Conservation (phyloP, 2,113 vertebrate genomes). For the Excalfactoria chinensis region DNA sequence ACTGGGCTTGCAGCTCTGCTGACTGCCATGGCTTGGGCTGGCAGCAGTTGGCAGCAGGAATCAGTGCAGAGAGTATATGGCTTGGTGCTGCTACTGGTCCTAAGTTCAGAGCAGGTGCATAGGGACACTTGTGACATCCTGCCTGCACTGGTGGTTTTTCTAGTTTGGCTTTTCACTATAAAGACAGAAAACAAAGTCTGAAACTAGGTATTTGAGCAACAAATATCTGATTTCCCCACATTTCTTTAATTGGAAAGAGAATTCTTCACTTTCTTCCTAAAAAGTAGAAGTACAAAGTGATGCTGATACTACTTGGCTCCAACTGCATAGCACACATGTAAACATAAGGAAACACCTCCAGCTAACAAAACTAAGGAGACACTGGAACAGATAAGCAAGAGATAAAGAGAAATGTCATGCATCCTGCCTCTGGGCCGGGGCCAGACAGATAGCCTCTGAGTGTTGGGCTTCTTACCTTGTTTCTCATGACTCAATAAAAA, state of each 20-base stretch:
- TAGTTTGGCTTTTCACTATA: neutral
- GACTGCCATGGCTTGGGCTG: neutral
- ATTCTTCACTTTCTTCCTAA: neutral
- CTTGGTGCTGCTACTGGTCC: neutral
- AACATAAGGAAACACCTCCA: neutral
- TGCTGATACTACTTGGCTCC: neutral
- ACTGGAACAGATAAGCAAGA: neutral
- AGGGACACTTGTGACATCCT: neutral
- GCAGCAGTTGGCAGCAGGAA: accelerated
- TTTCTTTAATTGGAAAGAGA: neutral
- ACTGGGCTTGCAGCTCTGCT: neutral
- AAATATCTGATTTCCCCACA: neutral
- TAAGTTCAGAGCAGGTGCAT: neutral
- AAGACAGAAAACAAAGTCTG: neutral
- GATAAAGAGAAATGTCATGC: neutral
- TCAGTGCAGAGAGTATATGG: neutral
- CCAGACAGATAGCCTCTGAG: neutral
- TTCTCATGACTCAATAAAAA: neutral
- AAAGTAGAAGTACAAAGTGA: neutral
- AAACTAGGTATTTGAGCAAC: neutral
- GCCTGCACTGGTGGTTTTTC: neutral
- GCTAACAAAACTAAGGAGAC: neutral
- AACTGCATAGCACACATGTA: neutral
- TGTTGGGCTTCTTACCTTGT: neutral
- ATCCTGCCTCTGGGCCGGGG: neutral